Evolutionary conservation across 2,888 invertebrate species (phyloP), one percentile per base, ranked within the genome.

Genomic region (Luffia ferchaultella): DNA sequence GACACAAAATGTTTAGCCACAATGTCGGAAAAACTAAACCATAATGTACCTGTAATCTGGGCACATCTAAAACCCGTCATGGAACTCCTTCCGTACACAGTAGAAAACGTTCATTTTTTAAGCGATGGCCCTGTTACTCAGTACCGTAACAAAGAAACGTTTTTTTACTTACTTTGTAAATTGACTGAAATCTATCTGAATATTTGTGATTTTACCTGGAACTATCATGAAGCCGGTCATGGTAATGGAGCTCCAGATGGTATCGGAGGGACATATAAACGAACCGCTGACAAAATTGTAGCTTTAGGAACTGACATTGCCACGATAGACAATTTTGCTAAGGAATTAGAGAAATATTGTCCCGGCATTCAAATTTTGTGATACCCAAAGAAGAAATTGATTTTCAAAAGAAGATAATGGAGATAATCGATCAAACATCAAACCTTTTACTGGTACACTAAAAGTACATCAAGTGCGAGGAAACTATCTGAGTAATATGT

Each of bases 91-190:
- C 52, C 56, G 19, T 49, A 45, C 19, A 46, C 49, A 45, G 50
- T 55, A 50, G 49, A 55, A 53, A 55, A 53, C 51, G 44, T 60
- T 40, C 53, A 60, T 55, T 56, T 59, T 42, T 46, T 58, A 45
- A 56, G 54, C 49, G 55, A 58, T 52, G 56, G 57, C 16, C 58
- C 57, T 45, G 54, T 52, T 45, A 58, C 56, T 17, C 59, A 59
- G 52, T 60, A 60, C 47, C 52, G 57, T 30, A 59, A 61, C 45
- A 58, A 58, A 55, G 46, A 49, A 20, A 58, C 56, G 55, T 60
- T 58, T 57, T 52, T 49, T 44, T 52, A 52, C 50, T 52, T 50
- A 45, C 42, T 40, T 42, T 50, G 49, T 41, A 20, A 12, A 45
- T 42, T 47, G 30, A 46, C 41, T 50, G 45, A 50, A 30, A 40